A percentile compares a stretch with the other conserved stretches of the same genome.
Evolutionary conservation across 92 coral and sea anemone genomes (phyloP).

Genomic region (Parazoanthus swiftii): DNA sequence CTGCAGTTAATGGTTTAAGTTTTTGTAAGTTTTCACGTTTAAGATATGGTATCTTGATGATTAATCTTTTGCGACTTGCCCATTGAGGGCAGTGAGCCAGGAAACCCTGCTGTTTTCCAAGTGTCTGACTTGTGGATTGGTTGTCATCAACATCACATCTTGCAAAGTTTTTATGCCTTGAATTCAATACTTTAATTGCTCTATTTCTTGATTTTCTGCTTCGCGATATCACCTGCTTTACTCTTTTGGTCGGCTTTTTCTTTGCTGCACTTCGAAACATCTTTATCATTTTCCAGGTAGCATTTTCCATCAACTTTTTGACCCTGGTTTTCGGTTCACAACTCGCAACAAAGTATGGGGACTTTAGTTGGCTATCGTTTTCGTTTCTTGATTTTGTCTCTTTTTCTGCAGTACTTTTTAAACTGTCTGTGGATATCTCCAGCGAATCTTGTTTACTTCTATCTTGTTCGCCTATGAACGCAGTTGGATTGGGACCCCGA

Average conservation of each 20-base stretch:
- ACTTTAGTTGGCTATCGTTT: background rate
- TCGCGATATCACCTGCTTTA: background rate
- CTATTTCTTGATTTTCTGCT: background rate
- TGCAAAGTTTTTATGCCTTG: background rate
- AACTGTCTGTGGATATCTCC: background rate
- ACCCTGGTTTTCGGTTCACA: conserved; percentile 10
- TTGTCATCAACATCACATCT: background rate
- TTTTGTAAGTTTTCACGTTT: background rate
- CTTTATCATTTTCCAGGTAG: conserved; percentile 14
- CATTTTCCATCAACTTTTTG: conserved; percentile 16
- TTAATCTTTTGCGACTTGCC: background rate
- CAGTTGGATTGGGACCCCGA: background rate
- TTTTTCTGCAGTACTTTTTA: background rate
- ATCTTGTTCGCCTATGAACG: background rate
- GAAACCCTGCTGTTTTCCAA: background rate
- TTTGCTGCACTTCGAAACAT: background rate
- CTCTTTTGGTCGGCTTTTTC: background rate
- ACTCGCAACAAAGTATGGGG: conserved; percentile 17
- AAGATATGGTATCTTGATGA: background rate
- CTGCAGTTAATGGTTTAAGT: background rate
- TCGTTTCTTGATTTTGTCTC: background rate
- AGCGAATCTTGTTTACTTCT: background rate
- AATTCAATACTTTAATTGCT: background rate
- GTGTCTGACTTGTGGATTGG: background rate
- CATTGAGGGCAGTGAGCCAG: background rate